Evolutionary conservation across 2,797 vertebrate species (phyloP).

Genomic region (Pteropus rufus): DNA sequence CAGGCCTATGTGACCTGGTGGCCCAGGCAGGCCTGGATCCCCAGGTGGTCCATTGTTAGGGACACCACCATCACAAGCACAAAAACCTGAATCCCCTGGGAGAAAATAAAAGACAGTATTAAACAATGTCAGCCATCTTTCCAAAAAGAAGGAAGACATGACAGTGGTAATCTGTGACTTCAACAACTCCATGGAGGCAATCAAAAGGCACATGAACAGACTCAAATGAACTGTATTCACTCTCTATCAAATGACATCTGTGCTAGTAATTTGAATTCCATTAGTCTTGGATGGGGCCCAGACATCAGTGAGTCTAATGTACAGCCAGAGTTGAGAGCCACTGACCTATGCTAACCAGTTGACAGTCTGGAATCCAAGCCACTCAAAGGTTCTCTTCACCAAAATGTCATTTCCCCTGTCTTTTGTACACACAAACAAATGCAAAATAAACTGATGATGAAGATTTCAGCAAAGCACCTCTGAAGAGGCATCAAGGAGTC

Average conservation of each 20-base stretch:
- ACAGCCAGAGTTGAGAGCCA: background rate
- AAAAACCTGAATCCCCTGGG: constrained; percentile 83
- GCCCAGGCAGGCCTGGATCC: constrained; percentile 84
- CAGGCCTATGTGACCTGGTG: constrained; percentile 82
- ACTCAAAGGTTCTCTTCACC: background rate
- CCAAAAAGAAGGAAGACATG: background rate
- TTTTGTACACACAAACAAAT: background rate
- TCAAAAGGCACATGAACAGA: background rate
- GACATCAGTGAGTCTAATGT: background rate
- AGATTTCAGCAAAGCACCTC: background rate
- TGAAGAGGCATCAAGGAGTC: background rate
- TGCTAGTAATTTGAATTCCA: background rate
- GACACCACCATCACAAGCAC: constrained; percentile 83
- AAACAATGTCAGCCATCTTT: background rate
- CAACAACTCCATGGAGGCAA: background rate
- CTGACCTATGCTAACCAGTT: background rate
- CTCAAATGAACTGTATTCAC: background rate
- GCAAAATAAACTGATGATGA: background rate
- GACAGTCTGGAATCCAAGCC: background rate
- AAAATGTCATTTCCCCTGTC: background rate
- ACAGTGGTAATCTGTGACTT: background rate
- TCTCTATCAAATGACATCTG: background rate
- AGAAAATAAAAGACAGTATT: constrained; percentile 37
- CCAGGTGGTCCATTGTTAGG: constrained; percentile 84
- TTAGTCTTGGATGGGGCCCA: background rate